Conservation (phyloP, 2,113 vertebrate genomes). For the Haemorhous mexicanus region DNA sequence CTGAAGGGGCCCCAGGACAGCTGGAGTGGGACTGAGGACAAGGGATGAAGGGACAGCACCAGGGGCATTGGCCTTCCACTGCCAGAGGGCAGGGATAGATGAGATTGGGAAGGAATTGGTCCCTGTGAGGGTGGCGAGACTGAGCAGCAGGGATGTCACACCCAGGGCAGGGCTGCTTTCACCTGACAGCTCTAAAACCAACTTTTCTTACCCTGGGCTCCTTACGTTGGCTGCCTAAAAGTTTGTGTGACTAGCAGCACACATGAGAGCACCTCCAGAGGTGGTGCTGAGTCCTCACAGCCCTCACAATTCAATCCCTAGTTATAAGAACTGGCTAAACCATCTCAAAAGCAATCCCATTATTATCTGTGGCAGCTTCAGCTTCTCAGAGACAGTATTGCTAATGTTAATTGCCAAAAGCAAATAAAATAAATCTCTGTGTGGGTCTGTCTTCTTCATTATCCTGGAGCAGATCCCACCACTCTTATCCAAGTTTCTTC, state of each 20-base stretch:
- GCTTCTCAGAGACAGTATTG: background rate
- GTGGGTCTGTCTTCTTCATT: background rate
- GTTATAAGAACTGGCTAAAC: background rate
- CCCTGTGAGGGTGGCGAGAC: background rate
- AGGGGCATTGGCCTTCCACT: background rate
- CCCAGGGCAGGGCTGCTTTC: background rate
- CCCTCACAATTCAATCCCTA: background rate
- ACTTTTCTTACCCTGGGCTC: background rate
- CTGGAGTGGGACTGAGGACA: background rate
- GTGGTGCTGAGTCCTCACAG: background rate
- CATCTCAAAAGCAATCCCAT: background rate
- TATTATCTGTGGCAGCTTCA: background rate
- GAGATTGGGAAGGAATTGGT: background rate
- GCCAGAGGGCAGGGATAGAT: background rate
- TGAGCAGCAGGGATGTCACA: background rate
- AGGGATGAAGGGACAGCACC: no score
- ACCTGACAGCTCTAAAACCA: background rate
- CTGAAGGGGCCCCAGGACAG: background rate
- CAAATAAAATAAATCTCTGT: constrained; percentile 29
- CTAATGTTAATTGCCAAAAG: constrained; percentile 38
- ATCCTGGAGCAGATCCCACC: constrained; percentile 14
- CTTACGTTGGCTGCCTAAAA: accelerated
- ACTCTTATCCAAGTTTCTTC: constrained; percentile 29
- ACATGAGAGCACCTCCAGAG: background rate
- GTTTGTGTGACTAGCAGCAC: background rate